Conservation (phyloP, 1,140 invertebrate species). For the Formica selysi region DNA sequence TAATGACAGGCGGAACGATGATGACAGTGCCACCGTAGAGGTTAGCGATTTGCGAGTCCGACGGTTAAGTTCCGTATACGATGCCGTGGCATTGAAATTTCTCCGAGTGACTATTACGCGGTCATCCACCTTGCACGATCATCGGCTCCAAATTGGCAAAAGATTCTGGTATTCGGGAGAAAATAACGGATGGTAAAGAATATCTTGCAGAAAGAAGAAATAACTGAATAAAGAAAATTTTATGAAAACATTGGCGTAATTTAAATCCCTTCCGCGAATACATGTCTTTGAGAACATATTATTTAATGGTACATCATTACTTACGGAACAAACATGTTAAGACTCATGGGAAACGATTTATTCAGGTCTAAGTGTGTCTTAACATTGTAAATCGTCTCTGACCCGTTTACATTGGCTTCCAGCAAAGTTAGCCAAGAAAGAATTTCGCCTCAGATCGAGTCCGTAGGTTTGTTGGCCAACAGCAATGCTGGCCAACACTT, state of each 20-base stretch:
- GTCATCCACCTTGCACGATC: slow-evolving; percentile 50
- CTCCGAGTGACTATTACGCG: slow-evolving; percentile 49
- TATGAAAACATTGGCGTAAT: background rate
- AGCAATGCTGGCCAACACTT: slow-evolving; percentile 21
- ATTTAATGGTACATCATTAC: background rate
- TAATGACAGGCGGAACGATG: slow-evolving; percentile 44
- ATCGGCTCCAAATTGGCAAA: slow-evolving; percentile 33
- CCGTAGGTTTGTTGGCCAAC: background rate
- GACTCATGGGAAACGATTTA: background rate
- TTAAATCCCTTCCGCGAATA: background rate
- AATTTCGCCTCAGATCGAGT: slow-evolving; percentile 16
- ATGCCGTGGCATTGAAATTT: slow-evolving; percentile 40
- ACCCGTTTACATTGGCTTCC: slow-evolving; percentile 37
- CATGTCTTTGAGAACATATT: background rate
- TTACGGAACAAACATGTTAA: background rate
- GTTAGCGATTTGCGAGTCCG: slow-evolving; percentile 41
- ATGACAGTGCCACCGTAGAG: slow-evolving; percentile 42
- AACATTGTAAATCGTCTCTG: slow-evolving; percentile 1
- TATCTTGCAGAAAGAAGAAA: background rate
- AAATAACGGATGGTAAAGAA: background rate
- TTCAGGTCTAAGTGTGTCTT: background rate
- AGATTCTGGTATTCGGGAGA: background rate
- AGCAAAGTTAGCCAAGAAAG: slow-evolving; percentile 38
- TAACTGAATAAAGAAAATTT: background rate
- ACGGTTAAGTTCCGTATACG: slow-evolving; percentile 14